These are phyloP conservation scores for Callopanchax toddi DNA, from an alignment of 2,113 vertebrate species.

Conservation along the genomic window DNA sequence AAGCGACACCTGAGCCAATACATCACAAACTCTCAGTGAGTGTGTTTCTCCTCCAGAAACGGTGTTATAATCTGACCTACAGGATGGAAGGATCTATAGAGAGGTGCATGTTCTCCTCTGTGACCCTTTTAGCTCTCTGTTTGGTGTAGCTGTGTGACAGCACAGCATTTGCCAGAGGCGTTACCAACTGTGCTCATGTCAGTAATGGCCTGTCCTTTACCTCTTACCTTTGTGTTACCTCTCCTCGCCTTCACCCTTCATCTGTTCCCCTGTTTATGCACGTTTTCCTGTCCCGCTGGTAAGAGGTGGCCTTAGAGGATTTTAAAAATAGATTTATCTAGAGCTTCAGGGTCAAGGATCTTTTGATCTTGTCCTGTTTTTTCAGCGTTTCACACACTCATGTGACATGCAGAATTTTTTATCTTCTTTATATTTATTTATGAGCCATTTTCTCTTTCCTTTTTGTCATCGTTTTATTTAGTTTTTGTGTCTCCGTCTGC, in stretches of 20 bases:
- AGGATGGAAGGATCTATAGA: constrained; percentile 35
- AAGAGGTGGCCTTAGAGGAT: constrained; percentile 3
- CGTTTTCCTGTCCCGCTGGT: constrained; percentile 7
- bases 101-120: not conserved
- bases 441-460: not conserved
- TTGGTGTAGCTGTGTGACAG: constrained; percentile 21
- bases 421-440: not conserved
- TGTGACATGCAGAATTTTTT: not conserved
- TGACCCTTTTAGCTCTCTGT: constrained; percentile 3
- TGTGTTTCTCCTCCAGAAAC: not conserved
- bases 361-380: not conserved
- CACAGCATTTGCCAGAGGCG: constrained; percentile 12
- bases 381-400: not conserved
- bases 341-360: not conserved
- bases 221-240: constrained; percentile 32
- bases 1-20: constrained; percentile 26
- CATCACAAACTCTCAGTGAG: constrained; percentile 30
- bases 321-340: not conserved
- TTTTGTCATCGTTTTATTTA: not conserved
- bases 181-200: constrained; percentile 17
- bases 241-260: constrained; percentile 1
- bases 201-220: constrained; percentile 27
- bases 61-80: constrained; percentile 13
- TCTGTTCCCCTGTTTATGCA: constrained; percentile 9
- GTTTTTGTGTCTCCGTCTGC: not conserved